These are phyloP conservation scores for Chascanopsetta lugubris DNA, from an alignment of 2,113 vertebrate species.

Conservation along the genomic window DNA sequence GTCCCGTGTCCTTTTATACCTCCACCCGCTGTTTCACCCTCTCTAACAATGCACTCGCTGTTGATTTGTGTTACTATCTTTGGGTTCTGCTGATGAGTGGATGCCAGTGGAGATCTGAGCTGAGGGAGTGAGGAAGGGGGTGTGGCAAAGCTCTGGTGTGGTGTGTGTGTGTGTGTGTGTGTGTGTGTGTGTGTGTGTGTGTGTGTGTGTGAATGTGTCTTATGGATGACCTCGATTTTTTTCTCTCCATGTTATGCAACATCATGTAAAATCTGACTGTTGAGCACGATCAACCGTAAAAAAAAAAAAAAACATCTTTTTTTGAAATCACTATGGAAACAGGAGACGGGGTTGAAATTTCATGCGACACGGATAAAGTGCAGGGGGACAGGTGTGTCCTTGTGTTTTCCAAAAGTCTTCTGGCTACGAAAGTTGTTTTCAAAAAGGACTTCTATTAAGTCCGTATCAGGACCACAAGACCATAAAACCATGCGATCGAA, in stretches of 20 bases:
- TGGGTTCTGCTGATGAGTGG: slow-evolving; percentile 48
- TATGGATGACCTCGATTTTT: slow-evolving; percentile 57
- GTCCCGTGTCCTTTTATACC: slow-evolving; percentile 24
- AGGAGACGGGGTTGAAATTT: slow-evolving; percentile 18
- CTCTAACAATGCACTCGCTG: slow-evolving; percentile 49
- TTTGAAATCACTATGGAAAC: slow-evolving; percentile 7
- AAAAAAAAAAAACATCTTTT: neutral
- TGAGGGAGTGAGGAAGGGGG: slow-evolving; percentile 14
- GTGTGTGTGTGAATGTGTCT: neutral
- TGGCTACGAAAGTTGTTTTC: neutral
- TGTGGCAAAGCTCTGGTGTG: slow-evolving; percentile 15
- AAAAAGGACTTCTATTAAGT: no score
- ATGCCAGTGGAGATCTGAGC: slow-evolving; percentile 44
- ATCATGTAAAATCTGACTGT: slow-evolving; percentile 34
- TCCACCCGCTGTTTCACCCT: slow-evolving; percentile 18
- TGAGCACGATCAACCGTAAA: slow-evolving; percentile 15
- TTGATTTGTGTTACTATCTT: slow-evolving; percentile 69
- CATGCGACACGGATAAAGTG: slow-evolving; percentile 17
- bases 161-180: neutral
- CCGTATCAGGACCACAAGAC: no score
- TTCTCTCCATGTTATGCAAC: slow-evolving; percentile 49
- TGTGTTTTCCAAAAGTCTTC: neutral
- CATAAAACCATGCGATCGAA: no score
- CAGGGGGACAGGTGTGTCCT: neutral
- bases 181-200: neutral